phyloP scores from a whole-genome alignment of 2,888 invertebrate species.

The Macroteleia sp. region DNA sequence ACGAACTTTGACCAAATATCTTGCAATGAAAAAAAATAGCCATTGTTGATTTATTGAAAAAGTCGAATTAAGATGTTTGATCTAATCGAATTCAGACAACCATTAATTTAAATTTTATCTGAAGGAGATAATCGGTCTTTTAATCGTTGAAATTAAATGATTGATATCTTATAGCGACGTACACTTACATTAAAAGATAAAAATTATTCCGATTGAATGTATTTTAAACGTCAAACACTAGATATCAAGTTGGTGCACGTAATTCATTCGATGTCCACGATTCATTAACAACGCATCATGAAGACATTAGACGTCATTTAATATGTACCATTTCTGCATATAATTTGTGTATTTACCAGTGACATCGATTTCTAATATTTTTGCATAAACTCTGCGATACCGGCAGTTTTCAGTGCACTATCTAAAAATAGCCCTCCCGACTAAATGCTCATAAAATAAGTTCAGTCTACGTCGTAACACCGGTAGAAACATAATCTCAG shows the following conservation, averaged over 20 bases:
- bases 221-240: too few species aligned
- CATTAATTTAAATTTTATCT: too few species aligned
- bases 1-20: slow-evolving; percentile 52
- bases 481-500: slow-evolving; percentile 66
- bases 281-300: slow-evolving; percentile 15
- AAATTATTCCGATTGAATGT: too few species aligned
- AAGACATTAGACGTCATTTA: slow-evolving; percentile 10
- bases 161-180: too few species aligned
- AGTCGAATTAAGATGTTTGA: slow-evolving; percentile 6
- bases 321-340: slow-evolving; percentile 14
- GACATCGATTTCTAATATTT: slow-evolving; percentile 32
- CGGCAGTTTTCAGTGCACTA: slow-evolving; percentile 14
- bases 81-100: background rate
- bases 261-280: background rate
- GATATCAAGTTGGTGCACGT: background rate
- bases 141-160: too few species aligned
- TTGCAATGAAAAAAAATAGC: background rate
- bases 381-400: slow-evolving; percentile 33
- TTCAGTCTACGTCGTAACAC: slow-evolving; percentile 56
- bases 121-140: background rate
- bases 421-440: slow-evolving; percentile 31
- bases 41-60: slow-evolving; percentile 21
- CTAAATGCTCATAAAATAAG: slow-evolving; percentile 35
- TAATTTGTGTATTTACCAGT: slow-evolving; percentile 9
- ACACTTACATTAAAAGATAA: too few species aligned